Conservation (phyloP, 2,797 vertebrate genomes). For the Tapirus indicus region DNA sequence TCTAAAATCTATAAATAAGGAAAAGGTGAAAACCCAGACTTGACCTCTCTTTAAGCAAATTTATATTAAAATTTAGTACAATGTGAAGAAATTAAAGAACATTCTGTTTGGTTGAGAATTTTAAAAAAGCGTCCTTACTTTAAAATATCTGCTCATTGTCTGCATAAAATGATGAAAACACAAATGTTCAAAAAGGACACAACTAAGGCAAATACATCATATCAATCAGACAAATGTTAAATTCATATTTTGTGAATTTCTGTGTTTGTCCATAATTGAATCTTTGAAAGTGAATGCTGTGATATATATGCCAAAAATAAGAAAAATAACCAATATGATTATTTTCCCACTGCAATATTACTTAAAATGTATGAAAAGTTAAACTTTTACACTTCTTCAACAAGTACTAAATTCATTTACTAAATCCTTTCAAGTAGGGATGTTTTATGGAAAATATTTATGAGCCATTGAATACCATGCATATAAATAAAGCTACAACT, state of each 20-base stretch:
- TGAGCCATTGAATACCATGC: not conserved
- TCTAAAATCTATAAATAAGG: not conserved
- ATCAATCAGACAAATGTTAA: not conserved
- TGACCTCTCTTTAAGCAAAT: not conserved
- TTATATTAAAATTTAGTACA: slow-evolving; percentile 36
- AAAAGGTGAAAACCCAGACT: slow-evolving; percentile 13
- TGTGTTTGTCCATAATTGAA: not conserved
- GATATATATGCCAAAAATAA: not conserved
- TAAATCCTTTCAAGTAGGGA: not conserved
- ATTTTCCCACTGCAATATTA: not conserved
- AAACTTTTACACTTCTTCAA: not conserved
- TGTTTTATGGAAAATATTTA: slow-evolving; percentile 50
- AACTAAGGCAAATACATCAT: not conserved
- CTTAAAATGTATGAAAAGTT: slow-evolving; percentile 41
- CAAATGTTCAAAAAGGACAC: slow-evolving; percentile 22
- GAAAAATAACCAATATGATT: slow-evolving; percentile 11
- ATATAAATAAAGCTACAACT: slow-evolving; percentile 11
- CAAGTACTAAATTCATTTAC: not conserved
- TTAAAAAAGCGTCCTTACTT: slow-evolving; percentile 9
- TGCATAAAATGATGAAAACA: slow-evolving; percentile 29
- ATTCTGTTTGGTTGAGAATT: not conserved
- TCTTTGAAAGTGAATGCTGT: not conserved
- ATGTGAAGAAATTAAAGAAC: slow-evolving; percentile 23
- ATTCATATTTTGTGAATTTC: slow-evolving; percentile 32
- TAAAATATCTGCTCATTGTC: not conserved